Percentiles rank a stretch among this genome's conserved stretches.
Conservation (phyloP, 2,888 invertebrate genomes). For the Peribatodes rhomboidaria region DNA sequence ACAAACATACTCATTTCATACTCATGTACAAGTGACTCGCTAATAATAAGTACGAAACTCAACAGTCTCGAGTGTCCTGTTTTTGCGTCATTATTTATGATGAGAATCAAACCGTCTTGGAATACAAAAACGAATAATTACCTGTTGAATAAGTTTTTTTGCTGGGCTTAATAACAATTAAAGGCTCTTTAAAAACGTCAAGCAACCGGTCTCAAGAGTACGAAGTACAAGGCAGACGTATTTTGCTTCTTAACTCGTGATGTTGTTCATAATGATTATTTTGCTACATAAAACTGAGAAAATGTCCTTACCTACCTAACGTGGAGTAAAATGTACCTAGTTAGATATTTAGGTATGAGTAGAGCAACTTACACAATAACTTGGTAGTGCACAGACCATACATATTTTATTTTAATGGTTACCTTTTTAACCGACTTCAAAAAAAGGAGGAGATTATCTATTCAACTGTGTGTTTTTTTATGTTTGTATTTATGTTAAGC, state of each 20-base stretch:
- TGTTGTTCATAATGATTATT: constrained; percentile 17
- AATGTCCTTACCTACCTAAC: neutral
- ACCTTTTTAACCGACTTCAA: no score
- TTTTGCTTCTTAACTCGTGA: constrained; percentile 21
- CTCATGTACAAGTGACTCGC: constrained; percentile 10
- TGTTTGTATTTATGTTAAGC: no score
- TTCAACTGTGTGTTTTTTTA: no score
- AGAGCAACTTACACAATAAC: neutral
- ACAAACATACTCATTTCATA: no score
- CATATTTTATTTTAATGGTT: no score
- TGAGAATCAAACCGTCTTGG: constrained; percentile 40
- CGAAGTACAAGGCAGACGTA: constrained; percentile 44
- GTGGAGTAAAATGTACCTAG: neutral
- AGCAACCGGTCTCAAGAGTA: constrained; percentile 40
- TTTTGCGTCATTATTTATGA: constrained; percentile 45
- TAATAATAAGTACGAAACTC: constrained; percentile 9
- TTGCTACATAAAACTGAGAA: neutral
- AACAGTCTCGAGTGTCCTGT: constrained; percentile 23
- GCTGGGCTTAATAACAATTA: constrained; percentile 38
- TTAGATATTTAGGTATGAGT: neutral
- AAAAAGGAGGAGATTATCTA: no score
- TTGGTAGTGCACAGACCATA: no score
- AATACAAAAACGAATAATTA: constrained; percentile 43
- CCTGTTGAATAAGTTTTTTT: constrained; percentile 42
- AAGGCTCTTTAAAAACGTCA: constrained; percentile 32